phyloP scores from a whole-genome alignment of 1,140 invertebrate genomes.

The Tenebrio molitor region DNA sequence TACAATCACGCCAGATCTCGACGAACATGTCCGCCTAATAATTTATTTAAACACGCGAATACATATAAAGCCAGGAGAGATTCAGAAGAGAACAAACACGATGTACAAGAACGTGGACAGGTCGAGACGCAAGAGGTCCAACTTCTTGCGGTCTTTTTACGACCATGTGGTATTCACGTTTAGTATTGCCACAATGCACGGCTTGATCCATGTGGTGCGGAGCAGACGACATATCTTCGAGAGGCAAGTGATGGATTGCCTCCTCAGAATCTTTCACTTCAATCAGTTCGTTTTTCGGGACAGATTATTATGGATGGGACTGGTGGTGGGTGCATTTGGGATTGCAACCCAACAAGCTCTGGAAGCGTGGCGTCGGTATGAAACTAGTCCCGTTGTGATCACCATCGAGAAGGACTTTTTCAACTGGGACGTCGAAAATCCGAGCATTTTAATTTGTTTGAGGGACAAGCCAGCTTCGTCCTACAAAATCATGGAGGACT shows the following conservation, averaged over 20 bases:
- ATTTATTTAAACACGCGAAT: background rate
- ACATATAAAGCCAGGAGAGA: background rate
- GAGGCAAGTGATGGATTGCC: conserved; percentile 35
- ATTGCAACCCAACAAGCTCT: conserved; percentile 40
- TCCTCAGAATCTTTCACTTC: background rate
- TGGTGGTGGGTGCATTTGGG: conserved; percentile 14
- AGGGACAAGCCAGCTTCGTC: too few species aligned
- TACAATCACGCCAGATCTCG: background rate
- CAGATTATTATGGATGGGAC: conserved; percentile 45
- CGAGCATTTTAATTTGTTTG: conserved; percentile 50
- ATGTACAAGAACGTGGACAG: background rate
- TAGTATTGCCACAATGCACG: conserved; percentile 28
- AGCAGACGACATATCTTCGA: conserved; percentile 14
- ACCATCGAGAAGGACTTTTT: conserved; percentile 50
- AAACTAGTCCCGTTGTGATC: conserved; percentile 50
- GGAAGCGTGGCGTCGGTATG: conserved; percentile 48
- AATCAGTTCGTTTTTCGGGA: conserved; percentile 37
- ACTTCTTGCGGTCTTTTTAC: conserved; percentile 6
- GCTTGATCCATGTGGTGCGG: conserved; percentile 35
- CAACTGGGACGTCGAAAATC: conserved; percentile 51
- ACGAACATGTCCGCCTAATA: background rate
- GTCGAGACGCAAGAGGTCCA: background rate
- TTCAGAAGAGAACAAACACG: too few species aligned
- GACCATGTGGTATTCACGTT: conserved; percentile 27
- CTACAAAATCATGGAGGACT: too few species aligned